Conservation (phyloP, 1,140 invertebrate species). For the Galendromus occidentalis region DNA sequence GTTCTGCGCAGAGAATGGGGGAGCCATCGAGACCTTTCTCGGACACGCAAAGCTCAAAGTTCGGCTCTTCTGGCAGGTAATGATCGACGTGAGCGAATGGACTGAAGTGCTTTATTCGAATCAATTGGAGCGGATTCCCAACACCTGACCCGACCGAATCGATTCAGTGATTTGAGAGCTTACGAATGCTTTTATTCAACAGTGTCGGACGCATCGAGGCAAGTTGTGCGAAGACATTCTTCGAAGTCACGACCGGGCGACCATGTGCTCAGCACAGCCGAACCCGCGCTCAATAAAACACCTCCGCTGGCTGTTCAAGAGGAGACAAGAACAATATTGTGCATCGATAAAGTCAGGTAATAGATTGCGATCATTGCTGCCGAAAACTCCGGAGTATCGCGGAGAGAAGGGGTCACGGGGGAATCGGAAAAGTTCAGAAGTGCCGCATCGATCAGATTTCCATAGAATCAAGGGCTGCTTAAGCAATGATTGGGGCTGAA, state of each 20-base stretch:
- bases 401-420: no score
- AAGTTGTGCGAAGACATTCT: background rate
- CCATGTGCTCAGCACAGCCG: background rate
- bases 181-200: background rate
- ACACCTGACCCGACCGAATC: background rate
- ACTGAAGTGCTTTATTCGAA: background rate
- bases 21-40: background rate
- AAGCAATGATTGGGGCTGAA: no score
- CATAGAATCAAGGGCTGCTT: no score
- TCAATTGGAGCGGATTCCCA: background rate
- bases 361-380: no score
- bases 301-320: background rate
- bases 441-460: no score
- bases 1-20: background rate
- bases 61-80: background rate
- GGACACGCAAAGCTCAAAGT: slow-evolving; percentile 1
- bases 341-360: background rate
- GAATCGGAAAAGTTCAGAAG: no score
- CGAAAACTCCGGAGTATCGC: no score
- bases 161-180: background rate
- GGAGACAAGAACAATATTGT: background rate
- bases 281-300: background rate
- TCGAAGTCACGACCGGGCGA: slow-evolving; percentile 6
- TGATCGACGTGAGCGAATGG: background rate
- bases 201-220: background rate